Evolutionary conservation across 2,113 vertebrate species (phyloP).

Genomic region (Axis porcinus): DNA sequence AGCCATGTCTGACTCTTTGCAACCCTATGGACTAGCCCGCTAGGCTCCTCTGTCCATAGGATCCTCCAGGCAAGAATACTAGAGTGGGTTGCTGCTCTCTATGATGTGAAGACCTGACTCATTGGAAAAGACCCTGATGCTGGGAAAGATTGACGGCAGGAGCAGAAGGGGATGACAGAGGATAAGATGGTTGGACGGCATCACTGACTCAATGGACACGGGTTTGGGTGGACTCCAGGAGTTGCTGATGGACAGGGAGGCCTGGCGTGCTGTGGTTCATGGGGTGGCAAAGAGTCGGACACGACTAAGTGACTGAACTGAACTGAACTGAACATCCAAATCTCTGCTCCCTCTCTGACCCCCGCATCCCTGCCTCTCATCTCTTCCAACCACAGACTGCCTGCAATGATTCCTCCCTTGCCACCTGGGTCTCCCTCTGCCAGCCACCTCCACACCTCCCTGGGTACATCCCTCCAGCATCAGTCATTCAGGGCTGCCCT

Average conservation of each 20-base stretch:
- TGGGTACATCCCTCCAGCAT: too few relatives aligned
- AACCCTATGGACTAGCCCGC: neutral
- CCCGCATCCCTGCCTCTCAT: neutral
- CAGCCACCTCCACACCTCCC: neutral
- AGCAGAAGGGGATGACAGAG: neutral
- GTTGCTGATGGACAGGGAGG: neutral
- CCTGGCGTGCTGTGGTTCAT: neutral
- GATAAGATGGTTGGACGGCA: neutral
- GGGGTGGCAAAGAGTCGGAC: neutral
- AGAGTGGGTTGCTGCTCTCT: neutral
- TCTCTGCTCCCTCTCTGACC: neutral
- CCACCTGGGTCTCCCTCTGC: neutral
- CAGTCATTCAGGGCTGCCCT: neutral
- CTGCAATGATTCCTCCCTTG: neutral
- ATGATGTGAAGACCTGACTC: neutral
- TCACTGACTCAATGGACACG: neutral
- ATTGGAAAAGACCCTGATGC: neutral
- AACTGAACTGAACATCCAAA: neutral
- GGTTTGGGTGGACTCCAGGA: neutral
- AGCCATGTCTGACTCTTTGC: neutral
- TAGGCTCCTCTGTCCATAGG: neutral
- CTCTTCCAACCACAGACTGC: neutral
- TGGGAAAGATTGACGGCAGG: neutral
- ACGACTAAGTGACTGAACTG: neutral
- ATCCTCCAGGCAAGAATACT: neutral